Evolutionary conservation across 2,888 invertebrate genomes (phyloP).

Genomic region (Laspeyria flexula): DNA sequence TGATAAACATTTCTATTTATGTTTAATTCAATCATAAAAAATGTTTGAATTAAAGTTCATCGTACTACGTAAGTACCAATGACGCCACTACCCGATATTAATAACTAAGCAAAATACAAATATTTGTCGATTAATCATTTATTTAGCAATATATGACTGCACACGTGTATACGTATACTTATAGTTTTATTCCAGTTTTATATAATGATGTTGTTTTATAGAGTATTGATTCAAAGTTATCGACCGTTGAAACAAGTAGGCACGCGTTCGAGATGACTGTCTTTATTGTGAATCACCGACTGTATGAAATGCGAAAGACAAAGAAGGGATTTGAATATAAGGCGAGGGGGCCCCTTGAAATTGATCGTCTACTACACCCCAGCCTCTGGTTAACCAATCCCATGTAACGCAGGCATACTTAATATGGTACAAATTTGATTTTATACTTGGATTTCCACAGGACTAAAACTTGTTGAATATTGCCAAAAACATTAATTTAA

Average conservation of each 20-base stretch:
- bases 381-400: conserved; percentile 79
- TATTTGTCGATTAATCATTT: too few species aligned
- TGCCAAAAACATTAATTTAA: conserved; percentile 16
- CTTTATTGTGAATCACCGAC: conserved; percentile 74
- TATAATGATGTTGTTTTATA: conserved; percentile 15
- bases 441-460: conserved; percentile 49
- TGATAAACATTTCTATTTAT: neutral
- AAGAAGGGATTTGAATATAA: conserved; percentile 83
- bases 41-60: conserved; percentile 30
- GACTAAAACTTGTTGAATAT: conserved; percentile 40
- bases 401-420: conserved; percentile 66
- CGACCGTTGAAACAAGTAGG: conserved; percentile 41
- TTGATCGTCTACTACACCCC: conserved; percentile 80
- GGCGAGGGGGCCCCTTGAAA: conserved; percentile 81
- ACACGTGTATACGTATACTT: neutral
- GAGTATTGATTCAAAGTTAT: conserved; percentile 29
- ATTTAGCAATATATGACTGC: too few species aligned
- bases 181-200: conserved; percentile 3
- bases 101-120: too few species aligned
- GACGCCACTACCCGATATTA: too few species aligned
- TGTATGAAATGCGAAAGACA: conserved; percentile 81
- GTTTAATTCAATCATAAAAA: conserved; percentile 4
- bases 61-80: too few species aligned
- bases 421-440: conserved; percentile 82
- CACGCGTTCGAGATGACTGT: conserved; percentile 42